phyloP scores from a whole-genome alignment of 2,113 vertebrate species.

The Hemichromis elongatus region DNA sequence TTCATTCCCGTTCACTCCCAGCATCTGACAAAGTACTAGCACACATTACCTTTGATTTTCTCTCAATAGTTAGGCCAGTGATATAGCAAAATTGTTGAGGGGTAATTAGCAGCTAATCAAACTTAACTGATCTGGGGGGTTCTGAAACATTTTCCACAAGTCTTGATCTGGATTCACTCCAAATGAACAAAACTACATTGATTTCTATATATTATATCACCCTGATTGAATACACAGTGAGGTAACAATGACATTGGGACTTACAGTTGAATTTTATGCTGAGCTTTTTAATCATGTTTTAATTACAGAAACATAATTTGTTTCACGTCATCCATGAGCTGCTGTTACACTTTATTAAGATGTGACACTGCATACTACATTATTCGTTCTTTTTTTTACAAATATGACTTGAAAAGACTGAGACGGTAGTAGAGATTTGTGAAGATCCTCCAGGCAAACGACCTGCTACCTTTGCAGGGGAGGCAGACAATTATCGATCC shows the following conservation, averaged over 20 bases:
- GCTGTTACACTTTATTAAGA: background rate
- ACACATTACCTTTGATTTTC: background rate
- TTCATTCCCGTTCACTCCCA: background rate
- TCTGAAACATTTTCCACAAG: background rate
- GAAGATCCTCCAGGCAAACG: slow-evolving; percentile 7
- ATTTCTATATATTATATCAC: background rate
- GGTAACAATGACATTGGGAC: background rate
- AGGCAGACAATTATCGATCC: slow-evolving; percentile 26
- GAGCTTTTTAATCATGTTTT: background rate
- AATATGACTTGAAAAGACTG: background rate
- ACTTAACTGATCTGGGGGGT: background rate
- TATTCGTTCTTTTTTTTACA: background rate
- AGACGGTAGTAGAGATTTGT: background rate
- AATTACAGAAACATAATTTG: background rate
- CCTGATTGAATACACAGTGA: background rate
- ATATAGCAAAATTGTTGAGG: background rate
- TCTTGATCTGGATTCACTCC: background rate
- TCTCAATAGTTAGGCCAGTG: background rate
- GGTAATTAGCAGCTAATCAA: background rate
- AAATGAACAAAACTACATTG: background rate
- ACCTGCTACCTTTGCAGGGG: background rate
- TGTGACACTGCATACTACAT: background rate
- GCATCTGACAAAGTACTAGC: background rate
- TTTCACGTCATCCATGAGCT: background rate
- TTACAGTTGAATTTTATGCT: background rate